A percentile compares a stretch with the other conserved stretches of the same genome.
phyloP scores from a whole-genome alignment of 2,113 vertebrate species.

The Psophia crepitans region DNA sequence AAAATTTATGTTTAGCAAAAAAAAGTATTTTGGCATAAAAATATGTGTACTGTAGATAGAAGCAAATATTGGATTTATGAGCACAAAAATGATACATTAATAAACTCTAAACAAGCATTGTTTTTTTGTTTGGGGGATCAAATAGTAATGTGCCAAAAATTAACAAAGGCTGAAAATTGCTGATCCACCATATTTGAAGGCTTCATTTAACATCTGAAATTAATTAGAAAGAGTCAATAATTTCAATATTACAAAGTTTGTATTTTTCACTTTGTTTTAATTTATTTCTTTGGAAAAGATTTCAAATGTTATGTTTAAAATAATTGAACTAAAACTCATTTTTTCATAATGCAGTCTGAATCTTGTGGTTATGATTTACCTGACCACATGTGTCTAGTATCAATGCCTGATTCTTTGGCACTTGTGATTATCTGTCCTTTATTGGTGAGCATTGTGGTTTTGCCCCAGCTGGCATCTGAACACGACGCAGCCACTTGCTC shows the following conservation, averaged over 20 bases:
- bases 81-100: background rate
- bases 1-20: background rate
- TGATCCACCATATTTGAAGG: background rate
- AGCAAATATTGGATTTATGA: background rate
- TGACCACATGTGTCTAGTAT: background rate
- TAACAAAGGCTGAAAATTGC: background rate
- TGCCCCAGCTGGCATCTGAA: too few species aligned
- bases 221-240: background rate
- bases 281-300: background rate
- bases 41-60: background rate
- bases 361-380: background rate
- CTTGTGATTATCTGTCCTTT: background rate
- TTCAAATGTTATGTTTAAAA: background rate
- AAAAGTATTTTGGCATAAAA: background rate
- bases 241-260: rapidly evolving
- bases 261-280: background rate
- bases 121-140: background rate
- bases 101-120: background rate
- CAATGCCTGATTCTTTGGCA: background rate
- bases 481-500: too few species aligned
- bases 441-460: background rate
- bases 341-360: background rate
- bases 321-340: background rate
- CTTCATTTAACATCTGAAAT: background rate
- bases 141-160: background rate